Base-by-base conservation (phyloP, 2,797 vertebrate species). In the Scleropages formosus region DNA sequence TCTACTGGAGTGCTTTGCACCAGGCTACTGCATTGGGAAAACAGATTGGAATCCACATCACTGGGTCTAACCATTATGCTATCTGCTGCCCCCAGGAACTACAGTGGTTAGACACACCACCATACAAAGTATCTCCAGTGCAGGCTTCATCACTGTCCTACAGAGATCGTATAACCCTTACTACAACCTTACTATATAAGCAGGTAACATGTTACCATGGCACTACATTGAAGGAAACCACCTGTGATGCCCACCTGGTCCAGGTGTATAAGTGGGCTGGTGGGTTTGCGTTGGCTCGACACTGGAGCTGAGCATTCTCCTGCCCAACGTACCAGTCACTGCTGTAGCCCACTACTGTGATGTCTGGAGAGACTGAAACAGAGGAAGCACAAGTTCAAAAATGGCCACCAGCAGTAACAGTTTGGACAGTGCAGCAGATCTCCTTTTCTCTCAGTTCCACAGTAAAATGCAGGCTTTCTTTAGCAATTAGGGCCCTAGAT, bases 241-340 rank as follows among this genome's bases (percentile, higher is more conserved):
- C 12, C 7, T 47, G 75, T 6, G 49, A 73, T 72, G 89, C 87
- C 87, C 90, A 99, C 97, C 97, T 96, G 89, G 90, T 95, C 98
- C 98, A 99, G 79, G 86, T 93, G 84, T 95, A 96, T 84, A 95
- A 93, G 87, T 94, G 93, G 68, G 95, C 94, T 15, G 94, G 91
- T 24, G 98, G 98, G 90, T 98, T 99, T 80, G 97, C 94, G 75
- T 97, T 96, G 81, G 96, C 96, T 89, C 94, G 95, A 89, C 98
- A 98, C 4, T 88, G 95, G 80, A 99, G 94, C 84, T 96, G 95
- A 86, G 97, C 95, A 9, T 96, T 93, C 82, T 92, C 94, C 83
- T 95, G 93, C 80, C 98, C 96, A 71, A 95, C 90, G 81, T 94
- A 94, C 98, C 98, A 99, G 88, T 98, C 95, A 56, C 94, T 94